phyloP scores from a whole-genome alignment of 2,797 vertebrate species.

The Pelobates cultripes region DNA sequence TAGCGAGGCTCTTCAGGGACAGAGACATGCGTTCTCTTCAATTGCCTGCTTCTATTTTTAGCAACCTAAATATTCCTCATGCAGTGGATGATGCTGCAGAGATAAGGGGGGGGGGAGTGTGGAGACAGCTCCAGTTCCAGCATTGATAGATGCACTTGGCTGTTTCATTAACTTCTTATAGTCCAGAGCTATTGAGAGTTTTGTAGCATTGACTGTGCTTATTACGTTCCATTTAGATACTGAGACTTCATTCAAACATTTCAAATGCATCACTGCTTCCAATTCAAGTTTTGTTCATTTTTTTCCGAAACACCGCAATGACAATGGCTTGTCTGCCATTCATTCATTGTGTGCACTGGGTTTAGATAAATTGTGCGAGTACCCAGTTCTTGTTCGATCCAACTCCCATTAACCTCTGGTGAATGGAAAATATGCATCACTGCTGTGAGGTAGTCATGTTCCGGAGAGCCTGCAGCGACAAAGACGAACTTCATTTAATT shows the following conservation, averaged over 20 bases:
- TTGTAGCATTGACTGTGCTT: not conserved
- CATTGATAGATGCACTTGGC: not conserved
- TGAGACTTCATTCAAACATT: not conserved
- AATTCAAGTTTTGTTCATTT: not conserved
- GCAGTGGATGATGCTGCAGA: constrained; percentile 51
- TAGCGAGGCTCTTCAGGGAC: constrained; percentile 34
- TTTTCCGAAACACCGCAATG: not conserved
- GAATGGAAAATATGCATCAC: too few relatives aligned
- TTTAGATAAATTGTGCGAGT: not conserved
- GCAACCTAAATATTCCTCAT: constrained; percentile 54
- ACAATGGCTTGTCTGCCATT: not conserved
- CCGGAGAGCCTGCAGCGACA: too few relatives aligned
- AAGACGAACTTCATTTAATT: too few relatives aligned
- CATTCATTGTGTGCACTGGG: not conserved
- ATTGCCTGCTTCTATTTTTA: constrained; percentile 53
- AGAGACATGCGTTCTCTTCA: constrained; percentile 42
- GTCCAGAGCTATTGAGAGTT: not conserved
- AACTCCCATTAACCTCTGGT: not conserved
- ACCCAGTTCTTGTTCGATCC: too few relatives aligned
- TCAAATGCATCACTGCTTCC: not conserved
- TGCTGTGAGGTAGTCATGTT: too few relatives aligned
- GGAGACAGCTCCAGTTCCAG: constrained; percentile 5
- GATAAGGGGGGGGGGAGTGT: constrained; percentile 14
- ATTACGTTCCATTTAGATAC: not conserved
- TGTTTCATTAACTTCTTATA: not conserved